Evolutionary conservation across 2,113 vertebrate genomes (phyloP).

Genomic region (Chinchilla lanigera): DNA sequence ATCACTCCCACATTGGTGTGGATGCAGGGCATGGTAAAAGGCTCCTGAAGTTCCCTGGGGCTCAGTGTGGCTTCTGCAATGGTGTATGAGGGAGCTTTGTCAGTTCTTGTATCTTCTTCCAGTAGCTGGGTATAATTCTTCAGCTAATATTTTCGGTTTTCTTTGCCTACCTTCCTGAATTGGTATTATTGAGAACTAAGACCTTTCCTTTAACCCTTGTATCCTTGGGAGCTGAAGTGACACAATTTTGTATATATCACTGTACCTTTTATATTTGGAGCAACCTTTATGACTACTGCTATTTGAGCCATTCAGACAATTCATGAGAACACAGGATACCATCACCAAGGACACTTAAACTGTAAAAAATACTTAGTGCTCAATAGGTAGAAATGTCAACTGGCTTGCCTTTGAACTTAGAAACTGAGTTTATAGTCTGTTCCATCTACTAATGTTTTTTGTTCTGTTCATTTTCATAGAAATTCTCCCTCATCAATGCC

Average conservation of each 20-base stretch:
- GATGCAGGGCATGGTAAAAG: no score
- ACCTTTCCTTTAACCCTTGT: not conserved
- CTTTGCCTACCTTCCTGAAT: not conserved
- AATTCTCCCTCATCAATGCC: not conserved
- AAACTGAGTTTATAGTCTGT: not conserved
- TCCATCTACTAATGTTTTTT: not conserved
- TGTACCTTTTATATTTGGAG: not conserved
- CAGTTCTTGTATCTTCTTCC: not conserved
- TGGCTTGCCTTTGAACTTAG: not conserved
- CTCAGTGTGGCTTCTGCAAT: no score
- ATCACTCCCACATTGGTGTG: no score
- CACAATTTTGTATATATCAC: not conserved
- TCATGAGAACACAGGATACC: not conserved
- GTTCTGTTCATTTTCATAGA: not conserved
- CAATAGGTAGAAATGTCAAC: not conserved
- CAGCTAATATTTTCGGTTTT: not conserved
- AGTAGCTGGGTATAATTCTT: not conserved
- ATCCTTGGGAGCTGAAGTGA: not conserved
- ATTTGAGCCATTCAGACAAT: not conserved
- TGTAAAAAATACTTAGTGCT: not conserved
- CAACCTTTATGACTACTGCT: not conserved
- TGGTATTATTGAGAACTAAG: slow-evolving; percentile 29
- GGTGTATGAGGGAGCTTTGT: no score
- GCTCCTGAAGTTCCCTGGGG: no score
- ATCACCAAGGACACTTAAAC: not conserved